phyloP scores from a whole-genome alignment of 2,888 invertebrate species.

The Lasioglossum villosulum region DNA sequence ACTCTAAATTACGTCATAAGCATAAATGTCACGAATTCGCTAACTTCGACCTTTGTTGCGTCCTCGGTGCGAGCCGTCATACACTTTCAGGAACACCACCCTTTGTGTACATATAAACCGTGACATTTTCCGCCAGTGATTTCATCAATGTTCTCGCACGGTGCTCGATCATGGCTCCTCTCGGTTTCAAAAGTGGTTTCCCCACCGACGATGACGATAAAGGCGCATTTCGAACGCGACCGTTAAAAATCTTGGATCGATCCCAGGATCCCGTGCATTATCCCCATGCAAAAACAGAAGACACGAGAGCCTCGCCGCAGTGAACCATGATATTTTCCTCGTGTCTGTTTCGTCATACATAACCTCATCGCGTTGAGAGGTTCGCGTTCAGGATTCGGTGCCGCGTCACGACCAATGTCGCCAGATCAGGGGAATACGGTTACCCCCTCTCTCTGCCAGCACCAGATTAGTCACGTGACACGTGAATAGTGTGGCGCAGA shows the following conservation, averaged over 20 bases:
- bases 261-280: not conserved
- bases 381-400: not conserved
- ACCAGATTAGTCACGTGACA: no score
- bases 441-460: no score
- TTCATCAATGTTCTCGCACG: constrained; percentile 33
- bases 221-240: not conserved
- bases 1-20: constrained; percentile 47
- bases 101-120: constrained; percentile 43
- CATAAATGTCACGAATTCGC: constrained; percentile 56
- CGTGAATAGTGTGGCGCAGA: no score
- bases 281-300: not conserved
- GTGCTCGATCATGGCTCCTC: constrained; percentile 4
- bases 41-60: constrained; percentile 46
- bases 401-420: not conserved
- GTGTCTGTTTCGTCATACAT: constrained; percentile 13
- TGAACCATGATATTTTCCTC: constrained; percentile 28
- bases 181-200: constrained; percentile 13
- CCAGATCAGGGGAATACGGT: no score
- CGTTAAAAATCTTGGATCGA: not conserved
- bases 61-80: constrained; percentile 43
- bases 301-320: not conserved
- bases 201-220: not conserved
- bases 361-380: not conserved
- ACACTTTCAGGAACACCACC: constrained; percentile 49
- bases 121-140: constrained; percentile 50